phyloP scores from a whole-genome alignment of 2,113 vertebrate genomes.

The Numida meleagris region DNA sequence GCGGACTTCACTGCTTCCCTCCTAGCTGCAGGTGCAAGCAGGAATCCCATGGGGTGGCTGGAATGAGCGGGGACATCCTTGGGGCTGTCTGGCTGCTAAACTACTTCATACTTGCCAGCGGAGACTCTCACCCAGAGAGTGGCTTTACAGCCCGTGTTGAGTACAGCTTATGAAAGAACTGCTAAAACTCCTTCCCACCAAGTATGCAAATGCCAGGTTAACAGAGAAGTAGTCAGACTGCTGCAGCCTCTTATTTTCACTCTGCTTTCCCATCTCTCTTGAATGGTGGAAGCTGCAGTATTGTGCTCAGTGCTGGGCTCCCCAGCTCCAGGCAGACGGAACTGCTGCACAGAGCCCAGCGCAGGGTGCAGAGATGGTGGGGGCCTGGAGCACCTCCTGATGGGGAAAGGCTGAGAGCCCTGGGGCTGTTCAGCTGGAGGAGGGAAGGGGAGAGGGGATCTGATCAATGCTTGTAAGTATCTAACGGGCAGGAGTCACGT shows the following conservation, averaged over 20 bases:
- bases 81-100: slow-evolving; percentile 35
- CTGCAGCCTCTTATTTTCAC: not conserved
- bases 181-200: not conserved
- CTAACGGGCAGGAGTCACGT: no score
- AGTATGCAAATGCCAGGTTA: rapidly evolving
- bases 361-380: no score
- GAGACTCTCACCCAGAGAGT: not conserved
- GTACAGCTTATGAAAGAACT: not conserved
- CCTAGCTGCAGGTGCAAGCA: slow-evolving; percentile 12
- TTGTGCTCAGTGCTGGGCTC: no score
- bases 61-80: not conserved
- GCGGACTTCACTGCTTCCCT: not conserved
- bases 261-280: not conserved
- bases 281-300: not conserved
- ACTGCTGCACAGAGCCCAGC: no score
- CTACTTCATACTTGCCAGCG: not conserved
- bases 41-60: not conserved
- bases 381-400: no score
- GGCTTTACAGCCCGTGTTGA: not conserved
- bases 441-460: no score
- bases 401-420: no score
- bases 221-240: not conserved
- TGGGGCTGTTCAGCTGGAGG: no score
- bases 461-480: no score
- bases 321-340: no score